These are phyloP conservation scores for Melitaea cinxia DNA, from an alignment of 1,140 invertebrate genomes.

Conservation along the genomic window DNA sequence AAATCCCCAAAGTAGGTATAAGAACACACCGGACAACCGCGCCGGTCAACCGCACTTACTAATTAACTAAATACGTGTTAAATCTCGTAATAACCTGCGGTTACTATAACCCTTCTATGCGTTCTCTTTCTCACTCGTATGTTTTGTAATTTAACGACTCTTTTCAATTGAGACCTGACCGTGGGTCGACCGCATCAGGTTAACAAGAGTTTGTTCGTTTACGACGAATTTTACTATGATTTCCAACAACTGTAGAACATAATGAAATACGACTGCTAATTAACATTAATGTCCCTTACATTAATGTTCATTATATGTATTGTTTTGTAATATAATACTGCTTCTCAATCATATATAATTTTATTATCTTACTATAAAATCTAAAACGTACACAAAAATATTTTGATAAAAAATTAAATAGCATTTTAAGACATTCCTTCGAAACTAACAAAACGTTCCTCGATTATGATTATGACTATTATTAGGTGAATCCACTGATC, in stretches of 20 bases:
- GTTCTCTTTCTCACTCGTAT: conserved; percentile 52
- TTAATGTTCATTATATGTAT: no score
- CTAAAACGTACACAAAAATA: background rate
- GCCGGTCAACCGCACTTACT: conserved; percentile 75
- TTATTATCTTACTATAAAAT: background rate
- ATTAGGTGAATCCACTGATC: conserved; percentile 74
- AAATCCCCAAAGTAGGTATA: conserved; percentile 48
- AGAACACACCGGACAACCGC: conserved; percentile 52
- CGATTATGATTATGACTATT: conserved; percentile 74
- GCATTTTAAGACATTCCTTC: conserved; percentile 33
- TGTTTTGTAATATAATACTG: background rate
- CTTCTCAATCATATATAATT: background rate
- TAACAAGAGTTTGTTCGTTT: no score
- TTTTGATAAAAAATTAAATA: conserved; percentile 30
- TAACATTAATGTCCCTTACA: no score
- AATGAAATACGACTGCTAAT: no score
- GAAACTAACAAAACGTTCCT: conserved; percentile 54
- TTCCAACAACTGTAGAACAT: no score
- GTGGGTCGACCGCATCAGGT: background rate
- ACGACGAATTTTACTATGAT: no score
- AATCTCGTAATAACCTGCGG: conserved; percentile 79
- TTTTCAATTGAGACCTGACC: conserved; percentile 35
- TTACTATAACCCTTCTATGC: conserved; percentile 57
- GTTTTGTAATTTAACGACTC: conserved; percentile 33
- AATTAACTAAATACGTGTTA: conserved; percentile 79